phyloP scores from a whole-genome alignment of 2,797 vertebrate genomes.

The Sphenodon punctatus region DNA sequence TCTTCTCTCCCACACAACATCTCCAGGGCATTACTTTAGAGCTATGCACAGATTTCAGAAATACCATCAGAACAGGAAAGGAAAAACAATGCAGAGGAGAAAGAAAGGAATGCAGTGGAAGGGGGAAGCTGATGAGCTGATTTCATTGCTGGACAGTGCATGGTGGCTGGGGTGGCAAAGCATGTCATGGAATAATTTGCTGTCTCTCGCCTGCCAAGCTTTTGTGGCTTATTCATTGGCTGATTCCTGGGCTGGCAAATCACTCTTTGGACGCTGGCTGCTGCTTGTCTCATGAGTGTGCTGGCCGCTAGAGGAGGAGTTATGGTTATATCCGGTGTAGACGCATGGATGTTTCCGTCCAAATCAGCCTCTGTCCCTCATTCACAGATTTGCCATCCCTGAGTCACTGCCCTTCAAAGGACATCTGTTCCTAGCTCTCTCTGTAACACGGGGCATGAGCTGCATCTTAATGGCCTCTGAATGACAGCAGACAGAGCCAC shows the following conservation, averaged over 20 bases:
- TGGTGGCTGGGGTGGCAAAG: neutral
- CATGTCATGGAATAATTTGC: neutral
- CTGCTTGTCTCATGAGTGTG: neutral
- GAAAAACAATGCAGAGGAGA: neutral
- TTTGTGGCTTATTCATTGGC: neutral
- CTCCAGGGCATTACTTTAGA: neutral
- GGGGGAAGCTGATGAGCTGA: too few species aligned
- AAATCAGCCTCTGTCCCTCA: constrained; percentile 15
- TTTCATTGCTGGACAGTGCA: neutral
- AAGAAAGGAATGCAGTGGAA: rapidly evolving
- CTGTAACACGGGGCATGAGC: constrained; percentile 25
- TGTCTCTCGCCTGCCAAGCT: too few species aligned
- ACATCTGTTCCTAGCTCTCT: constrained; percentile 7
- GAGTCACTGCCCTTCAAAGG: constrained; percentile 67
- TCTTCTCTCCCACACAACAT: neutral
- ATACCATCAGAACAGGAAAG: neutral
- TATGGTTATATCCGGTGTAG: neutral
- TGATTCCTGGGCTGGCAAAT: neutral
- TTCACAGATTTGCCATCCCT: constrained; percentile 62
- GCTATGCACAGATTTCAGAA: rapidly evolving
- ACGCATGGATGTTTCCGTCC: constrained; percentile 25
- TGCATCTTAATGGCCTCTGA: constrained; percentile 38
- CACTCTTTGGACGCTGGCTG: neutral
- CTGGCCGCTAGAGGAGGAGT: neutral
- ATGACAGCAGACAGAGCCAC: neutral